phyloP scores from a whole-genome alignment of 2,888 invertebrate genomes.

The Zaprionus lineosus region DNA sequence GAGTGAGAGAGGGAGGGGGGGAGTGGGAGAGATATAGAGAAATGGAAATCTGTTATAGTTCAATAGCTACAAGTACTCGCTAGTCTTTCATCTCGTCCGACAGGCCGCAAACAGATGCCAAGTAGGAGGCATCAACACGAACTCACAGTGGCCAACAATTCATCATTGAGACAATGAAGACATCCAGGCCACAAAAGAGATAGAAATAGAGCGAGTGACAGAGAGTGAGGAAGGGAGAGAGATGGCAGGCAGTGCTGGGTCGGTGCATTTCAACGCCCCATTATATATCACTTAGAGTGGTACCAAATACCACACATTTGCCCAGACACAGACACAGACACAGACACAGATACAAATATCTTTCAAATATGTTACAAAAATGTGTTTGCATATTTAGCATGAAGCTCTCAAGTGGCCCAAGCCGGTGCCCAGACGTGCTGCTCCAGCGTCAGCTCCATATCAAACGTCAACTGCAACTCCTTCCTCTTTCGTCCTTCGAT shows the following conservation, averaged over 20 bases:
- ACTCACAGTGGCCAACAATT: constrained; percentile 42
- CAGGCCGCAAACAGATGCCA: constrained; percentile 55
- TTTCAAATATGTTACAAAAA: constrained; percentile 54
- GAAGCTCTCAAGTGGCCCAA: constrained; percentile 59
- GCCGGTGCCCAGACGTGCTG: too few species aligned
- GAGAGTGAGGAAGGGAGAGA: neutral
- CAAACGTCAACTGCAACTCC: too few species aligned
- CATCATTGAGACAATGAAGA: constrained; percentile 49
- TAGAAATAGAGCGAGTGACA: constrained; percentile 21
- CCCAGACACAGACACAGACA: constrained; percentile 9
- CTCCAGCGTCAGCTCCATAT: too few species aligned
- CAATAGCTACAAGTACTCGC: constrained; percentile 71
- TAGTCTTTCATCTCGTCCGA: constrained; percentile 68
- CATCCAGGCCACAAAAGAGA: neutral
- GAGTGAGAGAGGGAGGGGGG: neutral
- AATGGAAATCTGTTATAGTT: constrained; percentile 48
- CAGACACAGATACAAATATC: constrained; percentile 2
- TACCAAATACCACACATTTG: constrained; percentile 60
- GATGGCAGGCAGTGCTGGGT: too few species aligned
- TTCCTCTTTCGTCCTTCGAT: neutral
- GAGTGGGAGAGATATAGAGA: constrained; percentile 1
- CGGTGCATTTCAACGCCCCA: constrained; percentile 62
- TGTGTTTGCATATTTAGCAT: constrained; percentile 73
- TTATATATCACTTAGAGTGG: constrained; percentile 61
- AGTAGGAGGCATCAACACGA: constrained; percentile 39